A percentile compares a stretch with the other conserved stretches of the same genome.
phyloP scores from a whole-genome alignment of 92 coral and sea anemone species.

The Paramuricea clavata region DNA sequence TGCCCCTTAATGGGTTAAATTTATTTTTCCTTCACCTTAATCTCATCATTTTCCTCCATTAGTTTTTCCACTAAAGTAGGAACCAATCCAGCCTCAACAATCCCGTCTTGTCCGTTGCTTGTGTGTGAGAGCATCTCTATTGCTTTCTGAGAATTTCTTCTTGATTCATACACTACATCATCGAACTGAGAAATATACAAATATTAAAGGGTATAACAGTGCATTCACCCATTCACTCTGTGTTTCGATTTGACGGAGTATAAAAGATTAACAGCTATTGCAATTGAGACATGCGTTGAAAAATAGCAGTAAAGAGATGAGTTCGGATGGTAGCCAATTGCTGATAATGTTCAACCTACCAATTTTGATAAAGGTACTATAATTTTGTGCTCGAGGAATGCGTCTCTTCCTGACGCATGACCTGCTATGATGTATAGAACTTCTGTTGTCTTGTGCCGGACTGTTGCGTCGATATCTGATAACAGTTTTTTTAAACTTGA shows the following conservation, averaged over 20 bases:
- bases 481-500: constrained; percentile 83
- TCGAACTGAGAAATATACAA: constrained; percentile 71
- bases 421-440: constrained; percentile 92
- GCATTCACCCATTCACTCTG: too few relatives aligned
- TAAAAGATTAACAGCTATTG: not conserved
- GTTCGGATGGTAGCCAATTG: too few relatives aligned
- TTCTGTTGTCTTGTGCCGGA: constrained; percentile 95
- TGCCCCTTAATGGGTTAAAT: not conserved
- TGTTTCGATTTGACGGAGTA: too few relatives aligned
- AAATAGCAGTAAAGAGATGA: too few relatives aligned
- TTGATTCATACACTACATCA: constrained; percentile 93
- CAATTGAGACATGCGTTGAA: too few relatives aligned
- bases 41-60: constrained; percentile 90
- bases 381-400: constrained; percentile 86
- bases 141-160: constrained; percentile 91
- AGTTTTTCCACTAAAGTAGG: constrained; percentile 86
- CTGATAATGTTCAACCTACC: constrained; percentile 73
- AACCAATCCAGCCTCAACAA: constrained; percentile 92
- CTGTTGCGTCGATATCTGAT: constrained; percentile 83
- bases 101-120: constrained; percentile 96
- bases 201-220: not conserved
- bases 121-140: constrained; percentile 96
- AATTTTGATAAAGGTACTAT: constrained; percentile 91
- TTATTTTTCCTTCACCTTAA: constrained; percentile 72
- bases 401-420: constrained; percentile 96